Evolutionary conservation across 1,140 invertebrate genomes (phyloP).

Genomic region (Pentalonia nigronervosa): DNA sequence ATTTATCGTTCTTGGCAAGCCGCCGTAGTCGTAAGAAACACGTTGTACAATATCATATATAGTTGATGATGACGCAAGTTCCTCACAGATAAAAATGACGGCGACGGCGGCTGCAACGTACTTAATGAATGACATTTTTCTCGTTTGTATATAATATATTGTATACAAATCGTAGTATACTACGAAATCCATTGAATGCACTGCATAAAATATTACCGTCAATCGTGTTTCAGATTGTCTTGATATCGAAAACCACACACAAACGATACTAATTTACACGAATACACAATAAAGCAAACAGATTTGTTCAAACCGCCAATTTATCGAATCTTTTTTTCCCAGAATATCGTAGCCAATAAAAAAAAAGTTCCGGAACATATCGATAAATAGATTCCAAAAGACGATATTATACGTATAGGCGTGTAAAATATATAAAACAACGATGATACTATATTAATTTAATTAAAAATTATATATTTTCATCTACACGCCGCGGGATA

Average conservation of each 20-base stretch:
- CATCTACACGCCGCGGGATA: no score
- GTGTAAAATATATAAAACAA: no score
- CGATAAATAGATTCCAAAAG: background rate
- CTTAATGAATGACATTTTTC: constrained; percentile 7
- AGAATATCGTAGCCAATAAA: background rate
- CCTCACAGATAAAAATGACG: background rate
- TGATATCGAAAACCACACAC: background rate
- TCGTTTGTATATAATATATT: background rate
- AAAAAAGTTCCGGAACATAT: background rate
- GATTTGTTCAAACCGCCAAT: background rate
- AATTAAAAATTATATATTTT: background rate
- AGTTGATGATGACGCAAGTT: background rate
- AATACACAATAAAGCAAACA: background rate
- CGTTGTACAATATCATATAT: background rate
- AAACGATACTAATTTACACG: background rate
- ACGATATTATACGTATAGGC: background rate
- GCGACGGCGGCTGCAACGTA: no score
- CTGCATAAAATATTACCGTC: background rate
- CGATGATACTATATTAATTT: no score
- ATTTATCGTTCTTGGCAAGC: background rate
- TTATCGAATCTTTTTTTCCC: background rate
- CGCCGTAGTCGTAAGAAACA: background rate
- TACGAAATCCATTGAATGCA: background rate
- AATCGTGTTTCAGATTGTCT: background rate
- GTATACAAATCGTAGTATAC: background rate